Conservation (phyloP, 2,888 invertebrate genomes). For the Nephrotoma flavescens region DNA sequence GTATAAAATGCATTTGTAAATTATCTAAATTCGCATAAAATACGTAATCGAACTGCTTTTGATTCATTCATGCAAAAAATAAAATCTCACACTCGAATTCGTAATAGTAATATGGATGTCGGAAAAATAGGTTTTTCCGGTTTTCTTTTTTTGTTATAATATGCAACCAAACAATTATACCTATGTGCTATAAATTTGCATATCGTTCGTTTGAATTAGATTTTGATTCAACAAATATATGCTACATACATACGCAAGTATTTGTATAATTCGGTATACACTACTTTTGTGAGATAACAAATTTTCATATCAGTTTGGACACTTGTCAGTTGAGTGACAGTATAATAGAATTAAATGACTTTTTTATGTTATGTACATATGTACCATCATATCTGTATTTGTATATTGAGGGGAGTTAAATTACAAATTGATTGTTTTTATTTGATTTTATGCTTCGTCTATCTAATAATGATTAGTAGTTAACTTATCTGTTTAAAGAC, state of each 20-base stretch:
- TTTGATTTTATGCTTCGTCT: neutral
- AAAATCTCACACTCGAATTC: neutral
- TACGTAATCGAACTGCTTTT: neutral
- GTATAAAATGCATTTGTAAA: neutral
- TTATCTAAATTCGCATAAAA: neutral
- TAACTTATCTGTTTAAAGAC: neutral
- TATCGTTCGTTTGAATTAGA: neutral
- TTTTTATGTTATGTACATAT: neutral
- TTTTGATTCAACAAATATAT: neutral
- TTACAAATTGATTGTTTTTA: neutral
- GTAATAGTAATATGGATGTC: neutral
- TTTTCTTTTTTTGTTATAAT: neutral
- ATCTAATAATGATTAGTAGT: neutral
- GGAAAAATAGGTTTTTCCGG: neutral
- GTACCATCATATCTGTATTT: neutral
- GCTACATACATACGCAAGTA: no score
- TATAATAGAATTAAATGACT: conserved; percentile 3
- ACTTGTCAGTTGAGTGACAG: conserved; percentile 10
- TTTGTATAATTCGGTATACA: neutral
- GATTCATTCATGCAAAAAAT: neutral
- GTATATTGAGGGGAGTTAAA: neutral
- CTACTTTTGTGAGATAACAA: neutral
- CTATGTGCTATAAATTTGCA: neutral
- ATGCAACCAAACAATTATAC: neutral
- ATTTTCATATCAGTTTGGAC: conserved; percentile 4